Percentiles rank a stretch among this genome's conserved stretches.
Evolutionary conservation across 2,113 vertebrate genomes (phyloP).

Genomic region (Spheniscus mendiculus): DNA sequence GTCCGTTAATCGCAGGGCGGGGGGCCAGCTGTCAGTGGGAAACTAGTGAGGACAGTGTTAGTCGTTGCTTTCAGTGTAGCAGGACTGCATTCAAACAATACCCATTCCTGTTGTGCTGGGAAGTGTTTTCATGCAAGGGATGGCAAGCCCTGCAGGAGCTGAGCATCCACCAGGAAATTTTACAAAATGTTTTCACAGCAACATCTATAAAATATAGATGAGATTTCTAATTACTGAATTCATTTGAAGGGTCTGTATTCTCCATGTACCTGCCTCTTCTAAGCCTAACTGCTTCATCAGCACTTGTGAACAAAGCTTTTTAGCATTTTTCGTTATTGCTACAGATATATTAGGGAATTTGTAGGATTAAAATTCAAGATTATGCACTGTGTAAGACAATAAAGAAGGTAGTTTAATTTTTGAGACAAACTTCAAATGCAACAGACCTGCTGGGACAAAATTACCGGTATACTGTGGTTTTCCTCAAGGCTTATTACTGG

Average conservation of each 20-base stretch:
- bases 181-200: neutral
- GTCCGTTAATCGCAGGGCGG: neutral
- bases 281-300: neutral
- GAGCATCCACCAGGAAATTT: neutral
- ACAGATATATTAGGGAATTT: neutral
- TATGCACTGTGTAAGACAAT: neutral
- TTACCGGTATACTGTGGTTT: neutral
- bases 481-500: neutral
- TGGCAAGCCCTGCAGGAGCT: neutral
- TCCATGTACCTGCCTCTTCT: neutral
- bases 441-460: neutral
- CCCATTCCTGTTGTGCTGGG: neutral
- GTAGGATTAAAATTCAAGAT: neutral
- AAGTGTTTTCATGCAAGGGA: neutral
- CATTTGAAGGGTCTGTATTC: neutral
- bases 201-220: neutral
- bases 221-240: neutral
- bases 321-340: neutral
- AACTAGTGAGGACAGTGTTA: neutral
- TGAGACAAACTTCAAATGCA: neutral
- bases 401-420: neutral
- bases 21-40: neutral
- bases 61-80: neutral
- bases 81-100: neutral
- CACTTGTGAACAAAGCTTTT: neutral